Evolutionary conservation across 2,797 vertebrate species (phyloP).

Genomic region (Peromyscus melanophrys): DNA sequence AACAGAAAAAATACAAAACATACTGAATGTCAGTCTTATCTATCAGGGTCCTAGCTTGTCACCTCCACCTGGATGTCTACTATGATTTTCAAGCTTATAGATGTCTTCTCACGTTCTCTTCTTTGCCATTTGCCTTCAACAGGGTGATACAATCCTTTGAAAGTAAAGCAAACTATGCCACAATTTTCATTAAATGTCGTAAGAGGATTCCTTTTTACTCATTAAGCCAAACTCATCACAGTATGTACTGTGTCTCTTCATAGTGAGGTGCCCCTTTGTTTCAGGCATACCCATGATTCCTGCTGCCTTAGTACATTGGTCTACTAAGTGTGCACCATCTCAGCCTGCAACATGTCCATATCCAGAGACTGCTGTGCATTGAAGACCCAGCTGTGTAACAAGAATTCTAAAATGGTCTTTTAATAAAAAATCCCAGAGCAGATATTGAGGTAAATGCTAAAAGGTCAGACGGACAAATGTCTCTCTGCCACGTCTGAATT

Average conservation of each 20-base stretch:
- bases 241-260: accelerated
- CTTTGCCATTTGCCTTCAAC: not conserved
- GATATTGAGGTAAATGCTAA: no score
- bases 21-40: no score
- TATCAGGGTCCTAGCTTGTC: not conserved
- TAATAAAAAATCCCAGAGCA: no score
- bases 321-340: accelerated
- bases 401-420: no score
- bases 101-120: not conserved
- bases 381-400: not conserved
- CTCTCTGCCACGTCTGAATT: no score
- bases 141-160: not conserved
- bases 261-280: accelerated
- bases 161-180: not conserved
- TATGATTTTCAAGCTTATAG: not conserved
- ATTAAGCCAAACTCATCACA: not conserved
- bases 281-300: no score
- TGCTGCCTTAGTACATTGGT: not conserved
- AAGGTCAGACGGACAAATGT: no score
- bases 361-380: accelerated
- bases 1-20: not conserved
- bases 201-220: not conserved
- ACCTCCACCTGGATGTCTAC: not conserved
- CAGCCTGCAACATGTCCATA: not conserved
- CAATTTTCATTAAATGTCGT: not conserved